A percentile compares a stretch with the other conserved stretches of the same genome.
phyloP scores from a whole-genome alignment of 2,888 invertebrate species.

The Adelphocoris suturalis region DNA sequence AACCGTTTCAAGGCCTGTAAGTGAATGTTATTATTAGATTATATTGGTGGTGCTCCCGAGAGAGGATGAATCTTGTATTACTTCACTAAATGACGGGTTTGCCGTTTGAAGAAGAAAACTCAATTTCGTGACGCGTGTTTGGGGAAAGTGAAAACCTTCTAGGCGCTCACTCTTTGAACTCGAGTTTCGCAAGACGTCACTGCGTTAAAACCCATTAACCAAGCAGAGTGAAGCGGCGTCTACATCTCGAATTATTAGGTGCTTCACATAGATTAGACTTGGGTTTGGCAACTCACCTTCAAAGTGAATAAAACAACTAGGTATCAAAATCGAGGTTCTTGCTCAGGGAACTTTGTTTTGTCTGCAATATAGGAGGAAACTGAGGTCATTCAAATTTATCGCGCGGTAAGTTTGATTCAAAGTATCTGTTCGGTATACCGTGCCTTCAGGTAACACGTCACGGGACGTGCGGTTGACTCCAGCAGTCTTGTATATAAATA shows the following conservation, averaged over 20 bases:
- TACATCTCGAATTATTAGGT: neutral
- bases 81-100: slow-evolving; percentile 23
- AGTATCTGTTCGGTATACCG: too few species aligned
- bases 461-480: too few species aligned
- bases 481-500: too few species aligned
- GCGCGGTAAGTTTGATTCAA: too few species aligned
- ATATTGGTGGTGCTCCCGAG: neutral
- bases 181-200: neutral
- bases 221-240: neutral
- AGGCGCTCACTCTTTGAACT: slow-evolving; percentile 15
- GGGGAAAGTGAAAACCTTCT: slow-evolving; percentile 15
- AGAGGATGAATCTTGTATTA: slow-evolving; percentile 45
- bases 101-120: slow-evolving; percentile 54
- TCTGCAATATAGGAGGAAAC: too few species aligned
- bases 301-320: neutral
- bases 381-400: too few species aligned
- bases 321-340: neutral
- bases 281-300: neutral
- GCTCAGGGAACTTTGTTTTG: too few species aligned
- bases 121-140: slow-evolving; percentile 36
- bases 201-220: neutral
- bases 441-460: too few species aligned
- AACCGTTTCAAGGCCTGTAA: slow-evolving; percentile 26
- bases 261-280: neutral
- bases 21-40: slow-evolving; percentile 28